phyloP scores from a whole-genome alignment of 2,113 vertebrate species.

The Sardina pilchardus region DNA sequence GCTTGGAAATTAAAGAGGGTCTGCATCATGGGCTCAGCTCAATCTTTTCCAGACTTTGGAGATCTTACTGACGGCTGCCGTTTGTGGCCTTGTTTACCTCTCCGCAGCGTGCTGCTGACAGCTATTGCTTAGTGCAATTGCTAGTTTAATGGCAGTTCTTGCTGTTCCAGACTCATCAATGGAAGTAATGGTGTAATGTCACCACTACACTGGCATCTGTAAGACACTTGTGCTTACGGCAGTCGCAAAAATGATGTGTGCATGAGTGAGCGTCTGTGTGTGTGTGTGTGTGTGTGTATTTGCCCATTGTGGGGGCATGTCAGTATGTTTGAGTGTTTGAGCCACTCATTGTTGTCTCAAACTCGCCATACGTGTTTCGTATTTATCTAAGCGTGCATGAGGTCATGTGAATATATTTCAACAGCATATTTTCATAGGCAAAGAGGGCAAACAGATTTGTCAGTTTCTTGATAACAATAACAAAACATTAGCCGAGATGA shows the following conservation, averaged over 20 bases:
- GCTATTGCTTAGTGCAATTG: background rate
- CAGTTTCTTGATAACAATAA: too few species aligned
- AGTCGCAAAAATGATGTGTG: background rate
- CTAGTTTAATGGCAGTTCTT: background rate
- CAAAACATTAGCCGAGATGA: too few species aligned
- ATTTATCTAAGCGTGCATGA: too few species aligned
- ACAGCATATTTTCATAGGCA: too few species aligned
- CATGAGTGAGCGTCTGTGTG: background rate
- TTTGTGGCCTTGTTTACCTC: background rate
- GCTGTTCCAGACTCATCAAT: background rate
- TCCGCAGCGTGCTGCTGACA: background rate
- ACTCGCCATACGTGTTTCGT: too few species aligned
- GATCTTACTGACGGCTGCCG: background rate
- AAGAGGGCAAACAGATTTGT: too few species aligned
- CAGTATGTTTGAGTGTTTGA: background rate
- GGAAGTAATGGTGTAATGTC: background rate
- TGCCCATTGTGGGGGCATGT: background rate
- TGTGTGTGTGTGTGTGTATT: background rate
- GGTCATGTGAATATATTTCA: too few species aligned
- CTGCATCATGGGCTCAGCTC: background rate
- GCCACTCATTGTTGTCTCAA: too few species aligned
- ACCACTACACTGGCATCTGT: background rate
- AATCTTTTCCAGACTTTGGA: background rate
- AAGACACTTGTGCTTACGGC: background rate
- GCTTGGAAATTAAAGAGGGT: background rate